A percentile compares a stretch with the other conserved stretches of the same genome.
These are phyloP conservation scores for Picus viridis DNA, from an alignment of 2,797 vertebrate genomes.

Conservation along the genomic window DNA sequence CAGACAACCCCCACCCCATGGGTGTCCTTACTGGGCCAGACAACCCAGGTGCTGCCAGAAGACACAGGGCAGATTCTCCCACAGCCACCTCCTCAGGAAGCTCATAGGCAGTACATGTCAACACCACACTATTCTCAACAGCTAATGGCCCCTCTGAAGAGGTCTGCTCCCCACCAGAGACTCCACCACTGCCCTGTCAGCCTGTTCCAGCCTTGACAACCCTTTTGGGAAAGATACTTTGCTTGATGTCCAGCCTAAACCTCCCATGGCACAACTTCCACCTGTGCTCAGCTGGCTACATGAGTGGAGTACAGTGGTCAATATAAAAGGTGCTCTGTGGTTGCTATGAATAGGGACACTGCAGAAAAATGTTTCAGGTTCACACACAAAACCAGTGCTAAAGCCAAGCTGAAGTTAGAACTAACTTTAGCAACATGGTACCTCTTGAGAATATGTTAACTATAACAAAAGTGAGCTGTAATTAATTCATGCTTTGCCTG, in stretches of 20 bases:
- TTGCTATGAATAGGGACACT: not conserved
- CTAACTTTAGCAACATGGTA: not conserved
- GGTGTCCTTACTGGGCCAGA: not conserved
- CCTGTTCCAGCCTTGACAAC: not conserved
- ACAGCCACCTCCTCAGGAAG: not conserved
- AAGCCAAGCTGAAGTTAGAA: not conserved
- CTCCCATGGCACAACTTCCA: not conserved
- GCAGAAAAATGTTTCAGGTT: not conserved
- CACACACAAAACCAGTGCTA: not conserved
- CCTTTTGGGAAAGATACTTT: not conserved
- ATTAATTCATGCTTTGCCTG: conserved; percentile 30
- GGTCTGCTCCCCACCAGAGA: not conserved
- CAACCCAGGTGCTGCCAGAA: not conserved
- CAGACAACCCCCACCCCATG: not conserved
- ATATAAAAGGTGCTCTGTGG: not conserved
- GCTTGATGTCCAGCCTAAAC: not conserved
- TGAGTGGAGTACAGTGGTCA: not conserved
- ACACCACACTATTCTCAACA: fast-evolving
- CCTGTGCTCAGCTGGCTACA: fast-evolving
- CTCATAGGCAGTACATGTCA: fast-evolving
- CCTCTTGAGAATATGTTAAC: not conserved
- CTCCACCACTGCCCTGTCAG: not conserved
- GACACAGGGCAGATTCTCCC: not conserved
- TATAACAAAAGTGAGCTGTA: not conserved
- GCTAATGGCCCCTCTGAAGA: not conserved